Percentiles rank a stretch among this genome's conserved stretches.
phyloP scores from a whole-genome alignment of 1,140 invertebrate genomes.

The Conus ventricosus region DNA sequence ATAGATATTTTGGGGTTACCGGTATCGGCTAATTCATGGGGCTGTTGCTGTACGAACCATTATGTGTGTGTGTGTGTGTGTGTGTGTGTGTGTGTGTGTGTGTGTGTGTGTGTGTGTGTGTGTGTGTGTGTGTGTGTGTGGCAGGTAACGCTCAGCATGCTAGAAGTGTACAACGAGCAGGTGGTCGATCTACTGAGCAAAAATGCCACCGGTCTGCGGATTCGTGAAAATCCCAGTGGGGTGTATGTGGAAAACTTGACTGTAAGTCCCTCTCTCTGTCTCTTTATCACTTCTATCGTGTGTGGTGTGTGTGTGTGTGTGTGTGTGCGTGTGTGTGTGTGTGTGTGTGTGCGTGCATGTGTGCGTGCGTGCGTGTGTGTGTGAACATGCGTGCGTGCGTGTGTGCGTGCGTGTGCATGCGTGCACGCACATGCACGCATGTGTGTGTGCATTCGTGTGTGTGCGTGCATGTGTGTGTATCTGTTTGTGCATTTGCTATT shows the following conservation, averaged over 20 bases:
- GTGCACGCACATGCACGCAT: neutral
- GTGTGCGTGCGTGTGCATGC: too few relatives aligned
- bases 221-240: neutral
- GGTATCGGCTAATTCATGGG: too few relatives aligned
- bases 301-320: neutral
- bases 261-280: neutral
- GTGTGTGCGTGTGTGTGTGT: too few relatives aligned
- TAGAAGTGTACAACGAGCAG: neutral
- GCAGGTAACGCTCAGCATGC: constrained; percentile 11
- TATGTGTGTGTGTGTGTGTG: neutral
- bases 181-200: constrained; percentile 12
- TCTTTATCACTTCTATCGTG: neutral
- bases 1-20: too few relatives aligned
- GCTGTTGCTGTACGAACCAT: too few relatives aligned
- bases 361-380: too few relatives aligned
- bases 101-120: constrained; percentile 15
- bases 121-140: constrained; percentile 10
- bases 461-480: neutral
- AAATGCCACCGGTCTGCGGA: neutral
- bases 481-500: too few relatives aligned
- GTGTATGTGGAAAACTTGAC: neutral
- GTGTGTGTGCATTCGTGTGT: too few relatives aligned
- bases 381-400: too few relatives aligned
- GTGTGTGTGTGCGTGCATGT: too few relatives aligned
- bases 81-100: neutral